Conservation (phyloP, 2,113 vertebrate genomes). For the Mustela lutreola region DNA sequence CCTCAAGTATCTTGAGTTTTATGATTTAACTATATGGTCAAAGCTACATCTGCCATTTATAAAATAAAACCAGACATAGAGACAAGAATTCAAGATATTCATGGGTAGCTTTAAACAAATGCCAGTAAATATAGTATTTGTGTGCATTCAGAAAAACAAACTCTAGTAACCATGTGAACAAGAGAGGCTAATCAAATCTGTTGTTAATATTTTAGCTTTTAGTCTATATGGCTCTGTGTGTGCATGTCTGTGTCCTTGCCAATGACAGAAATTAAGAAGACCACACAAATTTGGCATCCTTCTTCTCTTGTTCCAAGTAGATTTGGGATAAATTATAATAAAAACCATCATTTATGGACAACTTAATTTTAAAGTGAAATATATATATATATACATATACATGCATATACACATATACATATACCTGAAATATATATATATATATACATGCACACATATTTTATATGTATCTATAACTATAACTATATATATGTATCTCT, state of each 20-base stretch:
- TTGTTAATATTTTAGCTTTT: background rate
- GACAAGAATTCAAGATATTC: constrained; percentile 64
- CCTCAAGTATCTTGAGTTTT: constrained; percentile 67
- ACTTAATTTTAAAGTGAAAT: background rate
- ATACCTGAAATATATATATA: too few relatives aligned
- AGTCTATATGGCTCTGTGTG: background rate
- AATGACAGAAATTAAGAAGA: background rate
- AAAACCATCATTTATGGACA: background rate
- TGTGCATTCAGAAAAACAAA: constrained; percentile 51
- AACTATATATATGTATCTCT: too few relatives aligned
- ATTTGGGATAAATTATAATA: background rate
- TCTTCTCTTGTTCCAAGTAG: background rate
- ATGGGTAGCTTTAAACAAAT: constrained; percentile 19
- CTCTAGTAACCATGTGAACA: too few relatives aligned
- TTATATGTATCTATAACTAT: background rate
- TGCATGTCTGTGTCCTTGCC: background rate
- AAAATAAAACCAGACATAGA: background rate
- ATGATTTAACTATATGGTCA: background rate
- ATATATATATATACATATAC: background rate
- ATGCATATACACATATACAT: background rate
- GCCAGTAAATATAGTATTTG: constrained; percentile 34
- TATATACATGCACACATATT: background rate
- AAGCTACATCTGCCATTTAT: constrained; percentile 45
- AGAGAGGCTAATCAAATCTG: background rate
- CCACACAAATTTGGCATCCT: background rate